Evolutionary conservation across 2,113 vertebrate genomes (phyloP).

Genomic region (Craseonycteris thonglongyai): DNA sequence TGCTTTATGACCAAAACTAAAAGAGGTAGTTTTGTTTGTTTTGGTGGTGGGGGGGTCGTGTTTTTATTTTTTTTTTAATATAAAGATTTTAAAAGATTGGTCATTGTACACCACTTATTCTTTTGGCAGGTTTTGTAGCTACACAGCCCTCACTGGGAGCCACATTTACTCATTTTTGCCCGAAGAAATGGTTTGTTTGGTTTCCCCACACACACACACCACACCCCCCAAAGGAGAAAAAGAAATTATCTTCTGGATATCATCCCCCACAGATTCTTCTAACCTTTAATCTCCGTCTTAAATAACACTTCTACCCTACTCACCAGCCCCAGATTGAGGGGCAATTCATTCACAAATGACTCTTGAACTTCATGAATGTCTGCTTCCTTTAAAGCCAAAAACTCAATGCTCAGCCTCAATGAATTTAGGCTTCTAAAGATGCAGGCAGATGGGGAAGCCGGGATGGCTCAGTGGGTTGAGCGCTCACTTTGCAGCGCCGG

Average conservation of each 20-base stretch:
- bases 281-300: slow-evolving; percentile 21
- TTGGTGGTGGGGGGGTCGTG: neutral
- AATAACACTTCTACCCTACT: slow-evolving; percentile 37
- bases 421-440: slow-evolving; percentile 35
- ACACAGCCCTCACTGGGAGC: neutral
- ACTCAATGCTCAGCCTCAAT: neutral
- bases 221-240: slow-evolving; percentile 7
- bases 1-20: neutral
- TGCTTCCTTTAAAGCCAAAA: slow-evolving; percentile 58
- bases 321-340: slow-evolving; percentile 22
- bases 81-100: slow-evolving; percentile 4
- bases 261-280: neutral
- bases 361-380: slow-evolving; percentile 31
- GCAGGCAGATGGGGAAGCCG: no score
- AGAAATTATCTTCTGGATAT: neutral
- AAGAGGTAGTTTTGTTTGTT: neutral
- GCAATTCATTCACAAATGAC: slow-evolving; percentile 64
- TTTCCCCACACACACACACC: no score
- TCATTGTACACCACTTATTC: neutral
- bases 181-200: neutral
- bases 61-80: neutral
- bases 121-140: neutral
- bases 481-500: no score
- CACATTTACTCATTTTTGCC: slow-evolving; percentile 28
- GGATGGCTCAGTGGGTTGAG: no score